phyloP scores from a whole-genome alignment of 2,113 vertebrate genomes.

The Myrmophylax atrothorax region DNA sequence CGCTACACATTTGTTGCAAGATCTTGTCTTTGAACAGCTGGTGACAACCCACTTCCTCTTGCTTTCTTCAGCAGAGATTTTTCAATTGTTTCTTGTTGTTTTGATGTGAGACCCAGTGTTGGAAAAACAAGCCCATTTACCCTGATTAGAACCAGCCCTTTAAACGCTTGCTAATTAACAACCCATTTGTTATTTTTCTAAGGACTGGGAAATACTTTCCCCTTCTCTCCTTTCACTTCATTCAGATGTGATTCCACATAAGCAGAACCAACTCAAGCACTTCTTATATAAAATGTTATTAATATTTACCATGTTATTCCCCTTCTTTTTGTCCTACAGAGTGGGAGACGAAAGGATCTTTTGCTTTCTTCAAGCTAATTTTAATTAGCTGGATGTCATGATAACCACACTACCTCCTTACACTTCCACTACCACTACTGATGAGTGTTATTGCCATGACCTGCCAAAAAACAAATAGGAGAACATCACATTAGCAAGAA shows the following conservation, averaged over 20 bases:
- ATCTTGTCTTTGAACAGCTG: conserved; percentile 60
- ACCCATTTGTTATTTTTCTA: conserved; percentile 7
- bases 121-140: conserved; percentile 61
- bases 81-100: conserved; percentile 56
- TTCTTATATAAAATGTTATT: neutral
- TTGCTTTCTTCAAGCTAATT: neutral
- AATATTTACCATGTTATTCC: neutral
- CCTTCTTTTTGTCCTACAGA: neutral
- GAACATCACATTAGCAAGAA: neutral
- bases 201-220: neutral
- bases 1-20: conserved; percentile 28
- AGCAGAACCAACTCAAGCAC: neutral
- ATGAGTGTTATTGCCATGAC: neutral
- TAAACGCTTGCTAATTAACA: conserved; percentile 34
- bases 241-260: neutral
- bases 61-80: conserved; percentile 33
- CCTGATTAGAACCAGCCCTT: conserved; percentile 29
- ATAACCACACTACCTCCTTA: neutral
- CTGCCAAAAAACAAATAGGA: neutral
- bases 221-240: neutral
- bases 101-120: conserved; percentile 49
- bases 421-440: neutral
- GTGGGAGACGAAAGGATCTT: neutral
- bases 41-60: conserved; percentile 52
- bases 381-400: neutral